Evolutionary conservation across 2,888 invertebrate genomes (phyloP).

Genomic region (Lithodes maja): DNA sequence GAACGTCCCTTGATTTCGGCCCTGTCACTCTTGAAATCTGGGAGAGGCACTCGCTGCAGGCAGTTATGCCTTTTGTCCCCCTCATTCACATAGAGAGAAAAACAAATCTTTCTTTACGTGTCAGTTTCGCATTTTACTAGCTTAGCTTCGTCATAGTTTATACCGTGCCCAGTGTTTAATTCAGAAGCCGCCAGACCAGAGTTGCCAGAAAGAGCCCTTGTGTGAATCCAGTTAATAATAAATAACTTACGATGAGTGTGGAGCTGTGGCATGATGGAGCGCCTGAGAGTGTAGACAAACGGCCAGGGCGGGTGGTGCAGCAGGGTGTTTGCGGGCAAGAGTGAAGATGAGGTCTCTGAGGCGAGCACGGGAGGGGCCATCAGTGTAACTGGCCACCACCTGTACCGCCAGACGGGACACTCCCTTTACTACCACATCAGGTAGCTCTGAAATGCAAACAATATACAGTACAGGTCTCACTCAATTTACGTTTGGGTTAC

Average conservation of each 20-base stretch:
- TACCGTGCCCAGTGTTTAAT: too few species aligned
- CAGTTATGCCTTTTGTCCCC: too few species aligned
- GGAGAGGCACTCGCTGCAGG: too few species aligned
- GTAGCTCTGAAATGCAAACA: conserved; percentile 80
- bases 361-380: conserved; percentile 83
- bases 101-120: too few species aligned
- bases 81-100: too few species aligned
- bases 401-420: conserved; percentile 85
- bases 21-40: too few species aligned
- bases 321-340: conserved; percentile 49
- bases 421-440: conserved; percentile 84
- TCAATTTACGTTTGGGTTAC: too few species aligned
- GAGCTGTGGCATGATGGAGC: conserved; percentile 45
- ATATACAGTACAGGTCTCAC: background rate
- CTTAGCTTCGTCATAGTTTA: too few species aligned
- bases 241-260: conserved; percentile 62
- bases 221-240: background rate
- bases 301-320: conserved; percentile 43
- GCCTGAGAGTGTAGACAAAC: conserved; percentile 37
- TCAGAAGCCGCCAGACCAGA: too few species aligned
- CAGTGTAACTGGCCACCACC: conserved; percentile 84
- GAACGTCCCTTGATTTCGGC: too few species aligned
- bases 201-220: too few species aligned
- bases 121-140: too few species aligned
- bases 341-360: conserved; percentile 73